phyloP scores from a whole-genome alignment of 2,113 vertebrate genomes.

The Kryptolebias marmoratus region DNA sequence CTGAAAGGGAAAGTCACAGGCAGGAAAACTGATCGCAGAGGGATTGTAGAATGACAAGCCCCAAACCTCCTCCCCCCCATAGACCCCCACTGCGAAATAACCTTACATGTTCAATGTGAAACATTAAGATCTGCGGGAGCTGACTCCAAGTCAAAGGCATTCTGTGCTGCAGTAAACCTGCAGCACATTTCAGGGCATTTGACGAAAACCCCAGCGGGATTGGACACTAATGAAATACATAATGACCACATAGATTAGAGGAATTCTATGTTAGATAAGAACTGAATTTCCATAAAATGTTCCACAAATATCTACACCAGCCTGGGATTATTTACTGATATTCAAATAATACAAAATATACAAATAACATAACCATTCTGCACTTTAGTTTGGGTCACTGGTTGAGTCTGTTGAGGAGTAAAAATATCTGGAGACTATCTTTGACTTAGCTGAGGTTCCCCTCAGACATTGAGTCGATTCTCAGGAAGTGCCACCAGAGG shows the following conservation, averaged over 20 bases:
- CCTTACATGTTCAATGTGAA: constrained; percentile 61
- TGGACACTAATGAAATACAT: neutral
- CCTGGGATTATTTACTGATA: neutral
- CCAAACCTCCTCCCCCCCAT: constrained; percentile 26
- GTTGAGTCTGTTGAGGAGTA: no score
- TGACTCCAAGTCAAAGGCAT: constrained; percentile 47
- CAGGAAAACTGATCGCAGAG: constrained; percentile 66
- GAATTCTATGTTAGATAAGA: neutral
- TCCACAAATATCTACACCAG: neutral
- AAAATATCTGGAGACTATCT: no score
- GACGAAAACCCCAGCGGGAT: neutral
- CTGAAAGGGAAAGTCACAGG: constrained; percentile 68
- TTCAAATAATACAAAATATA: neutral
- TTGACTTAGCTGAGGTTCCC: no score
- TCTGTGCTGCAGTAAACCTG: constrained; percentile 16
- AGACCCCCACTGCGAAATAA: constrained; percentile 46
- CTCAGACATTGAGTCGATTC: no score
- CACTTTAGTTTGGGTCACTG: no score
- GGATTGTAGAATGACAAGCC: constrained; percentile 48
- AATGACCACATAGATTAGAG: neutral
- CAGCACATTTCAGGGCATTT: constrained; percentile 6
- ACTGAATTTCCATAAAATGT: neutral
- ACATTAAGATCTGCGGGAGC: constrained; percentile 51
- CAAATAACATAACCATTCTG: no score
- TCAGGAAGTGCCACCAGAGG: no score